Evolutionary conservation across 64 coral and sea anemone species (phyloP), one percentile per base, ranked within the genome.

Genomic region (Hydrozoanthus tunicans): DNA sequence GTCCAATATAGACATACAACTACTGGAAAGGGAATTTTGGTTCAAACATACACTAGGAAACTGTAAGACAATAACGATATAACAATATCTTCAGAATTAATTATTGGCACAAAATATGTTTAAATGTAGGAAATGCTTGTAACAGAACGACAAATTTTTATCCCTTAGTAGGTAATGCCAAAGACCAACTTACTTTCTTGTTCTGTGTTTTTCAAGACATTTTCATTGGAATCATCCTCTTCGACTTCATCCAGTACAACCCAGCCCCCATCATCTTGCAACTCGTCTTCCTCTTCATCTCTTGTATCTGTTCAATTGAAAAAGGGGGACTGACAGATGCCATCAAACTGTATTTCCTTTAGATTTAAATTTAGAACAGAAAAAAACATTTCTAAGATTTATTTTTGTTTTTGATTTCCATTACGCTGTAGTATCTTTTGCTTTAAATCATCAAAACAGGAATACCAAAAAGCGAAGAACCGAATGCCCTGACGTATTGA

Each of bases 181-280:
- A 24, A 43, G 11, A 4, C 11, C 20, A 13, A 88, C 84, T 88
- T 74, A 88, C 84, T 88, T 73, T 88, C 84, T 51, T 88, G 70
- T 55, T 88, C 69, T 69, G 52, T 23, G 43, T 5, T 60, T 88
- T 88, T 88, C 55, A 75, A 88, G 74, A 2, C 52, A 73, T 51
- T 59, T 88, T 59, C 69, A 43, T 20, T 75, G 25, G 84, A 51
- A 59, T 88, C 84, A 60, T 88, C 84, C 57, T 86, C 83, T 51
- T 88, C 84, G 17, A 88, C 84, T 74, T 88, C 84, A 74, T 88
- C 84, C 17, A 88, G 25, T 25, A 88, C 84, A 59, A 88, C 84
- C 84, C 84, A 88, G 68, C 58, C 15, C 10, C 55, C 67, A 27
- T 27, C 84, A 3, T 74, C 84, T 88, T 82, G 60, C 12, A 65